Evolutionary conservation across 2,888 invertebrate genomes (phyloP).

Genomic region (Cerceris rybyensis): DNA sequence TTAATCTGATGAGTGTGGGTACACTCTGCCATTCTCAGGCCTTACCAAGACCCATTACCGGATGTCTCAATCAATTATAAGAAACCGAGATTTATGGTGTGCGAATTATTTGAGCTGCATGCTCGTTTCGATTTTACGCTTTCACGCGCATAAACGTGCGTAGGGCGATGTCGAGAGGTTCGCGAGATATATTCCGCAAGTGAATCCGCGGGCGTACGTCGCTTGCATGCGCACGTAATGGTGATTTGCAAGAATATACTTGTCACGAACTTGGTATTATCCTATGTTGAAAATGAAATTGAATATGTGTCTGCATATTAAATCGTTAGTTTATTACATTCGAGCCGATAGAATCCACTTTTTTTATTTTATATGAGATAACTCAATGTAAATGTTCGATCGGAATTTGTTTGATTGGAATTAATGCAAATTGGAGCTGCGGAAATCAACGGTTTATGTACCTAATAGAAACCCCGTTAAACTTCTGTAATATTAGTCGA

Average conservation of each 20-base stretch:
- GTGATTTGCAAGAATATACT: constrained; percentile 15
- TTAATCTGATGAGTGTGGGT: neutral
- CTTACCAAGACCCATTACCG: neutral
- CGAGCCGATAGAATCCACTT: neutral
- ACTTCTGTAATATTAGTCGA: too few species aligned
- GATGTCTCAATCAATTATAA: constrained; percentile 67
- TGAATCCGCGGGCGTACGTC: constrained; percentile 17
- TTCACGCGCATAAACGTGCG: constrained; percentile 11
- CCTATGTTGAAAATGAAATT: constrained; percentile 29
- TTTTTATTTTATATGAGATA: too few species aligned
- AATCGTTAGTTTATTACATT: constrained; percentile 13
- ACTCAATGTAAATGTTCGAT: neutral
- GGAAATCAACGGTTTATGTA: too few species aligned
- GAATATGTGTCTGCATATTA: constrained; percentile 3
- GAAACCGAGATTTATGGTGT: constrained; percentile 55
- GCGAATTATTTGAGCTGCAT: constrained; percentile 37
- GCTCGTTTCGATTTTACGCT: constrained; percentile 29
- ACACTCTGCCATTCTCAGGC: neutral
- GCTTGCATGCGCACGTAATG: constrained; percentile 21
- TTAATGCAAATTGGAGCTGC: too few species aligned
- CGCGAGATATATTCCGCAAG: constrained; percentile 24
- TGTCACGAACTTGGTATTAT: constrained; percentile 17
- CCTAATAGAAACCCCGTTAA: too few species aligned
- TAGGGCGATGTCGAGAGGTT: constrained; percentile 15
- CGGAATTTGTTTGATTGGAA: too few species aligned